Evolutionary conservation across 1,140 invertebrate species (phyloP), one percentile per base, ranked within the genome.

Genomic region (Papilio polytes): DNA sequence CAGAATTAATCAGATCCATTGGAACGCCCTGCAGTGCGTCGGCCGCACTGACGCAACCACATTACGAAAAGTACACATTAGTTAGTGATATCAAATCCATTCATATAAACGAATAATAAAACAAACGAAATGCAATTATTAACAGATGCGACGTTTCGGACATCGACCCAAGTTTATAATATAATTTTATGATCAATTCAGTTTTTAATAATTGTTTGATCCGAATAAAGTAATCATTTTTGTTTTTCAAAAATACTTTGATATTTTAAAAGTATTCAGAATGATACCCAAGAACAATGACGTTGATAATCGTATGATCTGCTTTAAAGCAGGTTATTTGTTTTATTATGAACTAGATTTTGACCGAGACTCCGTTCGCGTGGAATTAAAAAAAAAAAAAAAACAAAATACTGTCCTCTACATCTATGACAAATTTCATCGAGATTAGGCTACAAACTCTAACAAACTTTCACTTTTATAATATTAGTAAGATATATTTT

Each of bases 1-100:
- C 44, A 78, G 41, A 46, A 56, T 78, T 78, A 78, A 78, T 63
- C 56, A 78, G n/a, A 8, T 20, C 41, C 46, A 36, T 78, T 63
- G 20, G 53, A 44, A 63, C 77, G 56, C 74, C 74, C 46, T 76
- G 12, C 44, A 76, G 41, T 76, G 74, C 74, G 46, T 6, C 44
- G 36, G 18, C 10, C 46, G 48, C 48, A n/a, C 6, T 76, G 44
- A 76, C 74, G 46, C 22, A 76, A 76, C 41, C 15, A 48, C 3
- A 46, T 76, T 76, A 76, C 74, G 73, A 74, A 76, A 76, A 73
- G 36, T 46, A 18, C 15, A 12, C 18, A 13, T 22, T 36, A 18
- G 59, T 20, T 36, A 26, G 74, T 76, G 44, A 48, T 53, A 46
- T 51, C 36, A 74, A 53, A 31, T 1, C 13, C 46, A 31, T 76